Evolutionary conservation across 1,140 invertebrate species (phyloP).

Genomic region (Asobara japonica): DNA sequence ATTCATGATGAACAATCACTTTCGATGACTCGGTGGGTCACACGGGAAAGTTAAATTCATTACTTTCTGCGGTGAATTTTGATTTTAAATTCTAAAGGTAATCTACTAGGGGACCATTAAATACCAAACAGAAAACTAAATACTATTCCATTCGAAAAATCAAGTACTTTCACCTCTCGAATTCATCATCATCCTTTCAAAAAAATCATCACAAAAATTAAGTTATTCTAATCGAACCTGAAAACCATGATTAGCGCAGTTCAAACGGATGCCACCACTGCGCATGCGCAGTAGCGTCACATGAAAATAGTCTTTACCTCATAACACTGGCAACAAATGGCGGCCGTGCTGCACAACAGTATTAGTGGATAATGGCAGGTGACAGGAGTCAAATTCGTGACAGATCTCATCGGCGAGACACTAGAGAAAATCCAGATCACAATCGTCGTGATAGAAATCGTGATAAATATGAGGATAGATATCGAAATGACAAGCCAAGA

Average conservation of each 20-base stretch:
- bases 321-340: background rate
- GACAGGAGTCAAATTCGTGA: conserved; percentile 2
- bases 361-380: conserved; percentile 18
- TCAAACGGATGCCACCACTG: background rate
- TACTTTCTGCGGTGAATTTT: background rate
- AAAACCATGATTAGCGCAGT: no score
- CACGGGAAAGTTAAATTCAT: background rate
- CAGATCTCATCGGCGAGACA: conserved; percentile 11
- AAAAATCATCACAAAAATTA: no score
- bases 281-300: background rate
- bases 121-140: no score
- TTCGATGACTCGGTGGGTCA: background rate
- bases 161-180: background rate
- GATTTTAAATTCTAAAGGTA: no score
- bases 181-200: background rate
- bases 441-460: conserved; percentile 37
- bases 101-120: no score
- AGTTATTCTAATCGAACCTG: no score
- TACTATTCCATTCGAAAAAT: no score
- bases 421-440: background rate
- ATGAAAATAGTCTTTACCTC: background rate
- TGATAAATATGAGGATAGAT: conserved; percentile 42
- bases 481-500: conserved; percentile 41
- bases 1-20: background rate
- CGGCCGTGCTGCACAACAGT: background rate